Base-by-base conservation (phyloP, 1,140 invertebrate genomes). In the Leptestheria dahalacensis region DNA sequence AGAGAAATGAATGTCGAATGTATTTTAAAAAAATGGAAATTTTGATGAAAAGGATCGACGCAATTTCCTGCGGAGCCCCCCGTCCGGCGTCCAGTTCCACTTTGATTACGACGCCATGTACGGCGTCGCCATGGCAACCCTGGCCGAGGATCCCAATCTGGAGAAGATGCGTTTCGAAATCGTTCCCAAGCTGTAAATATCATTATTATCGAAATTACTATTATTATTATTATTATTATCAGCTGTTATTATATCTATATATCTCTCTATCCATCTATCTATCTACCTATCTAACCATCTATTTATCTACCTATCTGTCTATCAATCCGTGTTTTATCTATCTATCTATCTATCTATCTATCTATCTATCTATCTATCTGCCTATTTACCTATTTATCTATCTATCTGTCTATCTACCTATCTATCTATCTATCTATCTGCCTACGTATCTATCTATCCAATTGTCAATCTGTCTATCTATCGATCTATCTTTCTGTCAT, bases 131-230 rank as follows among this genome's bases (percentile, higher is more conserved):
- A 80, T 91, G 74, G 88, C 90, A 64, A 91, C 94, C 66, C 84
- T 99, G 71, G 84, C 86, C 65, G 84, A 95, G 71, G 95, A 99
- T 77, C 83, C 88, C 56, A 92, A 94, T 74, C 79, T 99, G 64
- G 85, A 94, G 74, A 88, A 90, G 74, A 97, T 98, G 91, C 86
- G 96, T 74, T 99, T 96, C 78, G 90, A 97, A 73, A 80, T 99
- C 64, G 96, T 99, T 66, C 95, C 96, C 64, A 98, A 98, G 87
- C 81, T 91, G 86, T 89, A 74, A 82, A 63, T 61, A 28, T 15
- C 33, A 61, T 49, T 25, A 9, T 46, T 23, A 6, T 48, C 23
- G 52, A 23, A 21, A 46, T 12, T 10, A 26, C 11, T 61, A 23
- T 57, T 49, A 33, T 49, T 6, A 29, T 9, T 54, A 23, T 26